Conservation (phyloP, 2,888 invertebrate species). For the Andrena praecox region DNA sequence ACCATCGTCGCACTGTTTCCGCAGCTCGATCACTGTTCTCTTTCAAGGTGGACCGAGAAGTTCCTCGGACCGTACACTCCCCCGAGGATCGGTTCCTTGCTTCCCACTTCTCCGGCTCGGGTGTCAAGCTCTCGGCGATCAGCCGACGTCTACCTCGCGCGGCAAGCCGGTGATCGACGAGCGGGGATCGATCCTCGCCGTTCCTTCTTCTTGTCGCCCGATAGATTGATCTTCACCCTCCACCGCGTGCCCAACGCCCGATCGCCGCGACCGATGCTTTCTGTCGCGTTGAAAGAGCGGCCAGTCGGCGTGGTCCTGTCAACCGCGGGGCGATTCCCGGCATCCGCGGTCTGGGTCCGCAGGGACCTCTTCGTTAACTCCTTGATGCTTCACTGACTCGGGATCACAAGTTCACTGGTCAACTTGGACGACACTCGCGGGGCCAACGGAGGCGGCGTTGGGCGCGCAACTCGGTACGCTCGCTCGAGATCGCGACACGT, state of each 20-base stretch:
- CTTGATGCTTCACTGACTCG: background rate
- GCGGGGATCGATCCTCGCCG: background rate
- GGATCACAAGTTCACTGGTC: slow-evolving; percentile 44
- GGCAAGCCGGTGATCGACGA: slow-evolving; percentile 61
- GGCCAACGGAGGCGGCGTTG: slow-evolving; percentile 27
- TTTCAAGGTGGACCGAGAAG: background rate
- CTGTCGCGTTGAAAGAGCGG: too few species aligned
- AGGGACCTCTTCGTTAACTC: too few species aligned
- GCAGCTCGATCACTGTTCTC: slow-evolving; percentile 32
- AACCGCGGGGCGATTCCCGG: slow-evolving; percentile 3
- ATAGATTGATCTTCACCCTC: background rate
- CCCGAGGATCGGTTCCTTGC: background rate
- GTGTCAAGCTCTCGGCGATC: background rate
- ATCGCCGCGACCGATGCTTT: background rate
- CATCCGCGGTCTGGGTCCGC: background rate
- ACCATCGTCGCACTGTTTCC: slow-evolving; percentile 7
- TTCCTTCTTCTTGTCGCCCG: background rate
- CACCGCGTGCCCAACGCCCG: slow-evolving; percentile 9
- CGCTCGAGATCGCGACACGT: slow-evolving; percentile 10
- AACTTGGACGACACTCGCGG: slow-evolving; percentile 4
- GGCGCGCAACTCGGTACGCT: slow-evolving; percentile 32
- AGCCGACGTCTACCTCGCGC: slow-evolving; percentile 49
- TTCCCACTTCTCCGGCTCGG: background rate
- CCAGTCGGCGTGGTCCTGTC: background rate
- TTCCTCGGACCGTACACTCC: background rate